Conservation (phyloP, 2,113 vertebrate species). For the Ellobius talpinus region DNA sequence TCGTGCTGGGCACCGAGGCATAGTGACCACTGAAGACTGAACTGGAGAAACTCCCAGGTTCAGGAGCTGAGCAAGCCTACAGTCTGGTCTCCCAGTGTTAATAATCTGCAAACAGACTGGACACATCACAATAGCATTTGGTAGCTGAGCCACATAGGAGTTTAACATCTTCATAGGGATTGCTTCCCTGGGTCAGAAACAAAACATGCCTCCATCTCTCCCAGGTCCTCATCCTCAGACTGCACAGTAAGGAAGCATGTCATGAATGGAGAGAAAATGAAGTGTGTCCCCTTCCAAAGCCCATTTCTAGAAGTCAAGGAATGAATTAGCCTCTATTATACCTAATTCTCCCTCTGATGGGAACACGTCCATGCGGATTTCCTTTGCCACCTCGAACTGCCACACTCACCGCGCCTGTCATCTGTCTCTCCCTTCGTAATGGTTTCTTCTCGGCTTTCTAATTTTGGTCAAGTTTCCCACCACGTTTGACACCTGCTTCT, state of each 20-base stretch:
- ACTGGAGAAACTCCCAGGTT: not conserved
- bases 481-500: not conserved
- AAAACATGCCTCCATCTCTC: not conserved
- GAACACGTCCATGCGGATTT: not conserved
- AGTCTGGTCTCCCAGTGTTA: not conserved
- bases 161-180: not conserved
- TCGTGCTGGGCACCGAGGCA: not conserved
- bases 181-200: not conserved
- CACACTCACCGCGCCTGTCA: no score
- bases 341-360: not conserved
- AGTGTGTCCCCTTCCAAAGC: not conserved
- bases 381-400: not conserved
- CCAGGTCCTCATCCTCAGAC: not conserved
- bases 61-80: not conserved
- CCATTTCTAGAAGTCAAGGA: not conserved
- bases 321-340: not conserved
- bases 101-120: not conserved
- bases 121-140: fast-evolving
- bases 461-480: not conserved
- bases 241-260: not conserved
- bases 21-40: not conserved
- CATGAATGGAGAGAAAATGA: not conserved
- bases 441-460: not conserved
- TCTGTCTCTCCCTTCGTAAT: not conserved
- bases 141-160: fast-evolving